phyloP scores from a whole-genome alignment of 1,140 invertebrate genomes.

The Bombus waltoni region DNA sequence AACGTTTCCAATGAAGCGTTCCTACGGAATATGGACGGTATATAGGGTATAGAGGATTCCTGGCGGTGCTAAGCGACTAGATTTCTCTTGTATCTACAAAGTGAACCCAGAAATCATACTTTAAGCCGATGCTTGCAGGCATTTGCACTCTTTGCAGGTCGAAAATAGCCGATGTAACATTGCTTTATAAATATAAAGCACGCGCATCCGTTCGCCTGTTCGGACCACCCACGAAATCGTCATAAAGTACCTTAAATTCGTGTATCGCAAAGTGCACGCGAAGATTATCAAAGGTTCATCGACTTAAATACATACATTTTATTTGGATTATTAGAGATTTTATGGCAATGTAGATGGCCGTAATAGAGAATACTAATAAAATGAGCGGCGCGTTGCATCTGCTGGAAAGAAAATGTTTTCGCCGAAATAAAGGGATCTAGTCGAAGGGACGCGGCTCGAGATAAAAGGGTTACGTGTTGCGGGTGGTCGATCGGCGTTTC shows the following conservation, averaged over 20 bases:
- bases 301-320: not conserved
- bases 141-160: conserved; percentile 26
- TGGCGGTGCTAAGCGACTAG: not conserved
- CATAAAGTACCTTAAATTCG: conserved; percentile 30
- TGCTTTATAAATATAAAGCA: conserved; percentile 43
- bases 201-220: conserved; percentile 75
- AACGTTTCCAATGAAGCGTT: no score
- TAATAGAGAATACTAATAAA: not conserved
- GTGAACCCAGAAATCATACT: not conserved
- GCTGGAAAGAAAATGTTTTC: conserved; percentile 63
- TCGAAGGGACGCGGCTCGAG: conserved; percentile 55
- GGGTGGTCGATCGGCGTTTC: conserved; percentile 65
- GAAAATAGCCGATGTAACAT: conserved; percentile 66
- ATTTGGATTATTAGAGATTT: not conserved
- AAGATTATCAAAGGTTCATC: not conserved
- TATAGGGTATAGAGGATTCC: no score
- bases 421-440: conserved; percentile 36
- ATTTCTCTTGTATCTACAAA: not conserved
- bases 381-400: conserved; percentile 61
- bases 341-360: no score
- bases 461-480: conserved; percentile 60
- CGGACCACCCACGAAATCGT: conserved; percentile 74
- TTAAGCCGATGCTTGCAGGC: not conserved
- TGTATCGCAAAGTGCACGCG: not conserved
- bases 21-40: no score